These are phyloP conservation scores for Ciconia nigra DNA, from an alignment of 2,797 vertebrate species.

Conservation along the genomic window DNA sequence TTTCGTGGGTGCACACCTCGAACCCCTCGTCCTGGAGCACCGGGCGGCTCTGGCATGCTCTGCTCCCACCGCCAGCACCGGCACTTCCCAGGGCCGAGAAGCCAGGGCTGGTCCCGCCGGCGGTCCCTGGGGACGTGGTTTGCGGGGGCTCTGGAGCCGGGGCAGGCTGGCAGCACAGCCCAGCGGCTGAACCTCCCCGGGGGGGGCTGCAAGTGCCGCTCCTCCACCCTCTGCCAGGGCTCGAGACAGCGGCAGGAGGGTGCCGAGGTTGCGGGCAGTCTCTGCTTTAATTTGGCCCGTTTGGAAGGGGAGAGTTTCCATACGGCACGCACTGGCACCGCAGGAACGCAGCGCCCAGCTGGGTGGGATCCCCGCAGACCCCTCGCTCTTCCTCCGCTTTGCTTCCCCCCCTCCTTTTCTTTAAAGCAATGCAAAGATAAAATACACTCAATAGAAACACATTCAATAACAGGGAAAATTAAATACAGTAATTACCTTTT, in stretches of 20 bases:
- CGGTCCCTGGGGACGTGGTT: not conserved
- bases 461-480: not conserved
- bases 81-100: not conserved
- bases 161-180: not conserved
- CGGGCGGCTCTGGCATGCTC: fast-evolving
- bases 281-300: not conserved
- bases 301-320: not conserved
- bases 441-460: not conserved
- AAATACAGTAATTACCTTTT: conserved; percentile 8
- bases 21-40: not conserved
- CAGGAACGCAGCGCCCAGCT: not conserved
- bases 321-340: fast-evolving
- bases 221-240: not conserved
- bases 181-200: not conserved
- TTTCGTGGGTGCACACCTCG: not conserved
- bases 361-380: not conserved
- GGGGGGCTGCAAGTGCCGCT: not conserved
- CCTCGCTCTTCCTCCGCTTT: not conserved
- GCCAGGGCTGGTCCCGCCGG: not conserved
- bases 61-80: not conserved
- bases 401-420: not conserved
- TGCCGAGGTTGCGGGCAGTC: not conserved
- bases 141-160: not conserved
- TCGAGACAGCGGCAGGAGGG: not conserved
- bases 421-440: not conserved